These are phyloP conservation scores for Dryobotodes eremita DNA, from an alignment of 2,888 invertebrate genomes.

Conservation along the genomic window DNA sequence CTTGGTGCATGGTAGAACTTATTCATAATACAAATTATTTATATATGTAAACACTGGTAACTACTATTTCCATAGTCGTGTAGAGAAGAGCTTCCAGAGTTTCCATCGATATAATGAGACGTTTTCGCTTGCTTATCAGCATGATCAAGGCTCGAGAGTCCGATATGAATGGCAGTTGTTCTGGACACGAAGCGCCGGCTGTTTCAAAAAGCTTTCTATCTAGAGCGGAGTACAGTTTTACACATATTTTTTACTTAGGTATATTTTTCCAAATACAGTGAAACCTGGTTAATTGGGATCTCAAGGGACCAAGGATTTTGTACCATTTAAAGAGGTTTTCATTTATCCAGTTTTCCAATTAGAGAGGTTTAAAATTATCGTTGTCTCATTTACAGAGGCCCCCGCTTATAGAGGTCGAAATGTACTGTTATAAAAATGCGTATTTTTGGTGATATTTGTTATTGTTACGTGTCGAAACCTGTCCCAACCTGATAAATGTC, in stretches of 20 bases:
- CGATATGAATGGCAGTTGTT: background rate
- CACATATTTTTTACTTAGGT: background rate
- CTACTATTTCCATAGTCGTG: conserved; percentile 11
- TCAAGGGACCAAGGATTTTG: no score
- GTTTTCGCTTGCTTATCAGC: background rate
- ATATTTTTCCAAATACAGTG: no score
- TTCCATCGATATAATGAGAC: background rate
- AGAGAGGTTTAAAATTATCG: no score
- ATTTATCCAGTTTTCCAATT: no score
- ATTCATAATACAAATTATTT: conserved; percentile 7
- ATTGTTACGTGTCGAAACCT: no score
- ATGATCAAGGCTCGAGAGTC: background rate
- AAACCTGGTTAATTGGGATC: no score
- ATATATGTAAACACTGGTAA: conserved; percentile 28
- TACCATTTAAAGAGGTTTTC: no score
- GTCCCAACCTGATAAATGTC: no score
- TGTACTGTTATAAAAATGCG: no score
- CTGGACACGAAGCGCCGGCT: background rate
- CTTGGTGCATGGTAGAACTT: conserved; percentile 23
- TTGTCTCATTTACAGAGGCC: no score
- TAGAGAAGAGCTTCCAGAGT: conserved; percentile 16
- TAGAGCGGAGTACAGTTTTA: conserved; percentile 6
- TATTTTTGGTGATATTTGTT: no score
- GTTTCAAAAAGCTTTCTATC: background rate
- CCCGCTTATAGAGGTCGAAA: no score